Base-by-base conservation (phyloP, 1,140 invertebrate genomes). In the Achatina immaculata region DNA sequence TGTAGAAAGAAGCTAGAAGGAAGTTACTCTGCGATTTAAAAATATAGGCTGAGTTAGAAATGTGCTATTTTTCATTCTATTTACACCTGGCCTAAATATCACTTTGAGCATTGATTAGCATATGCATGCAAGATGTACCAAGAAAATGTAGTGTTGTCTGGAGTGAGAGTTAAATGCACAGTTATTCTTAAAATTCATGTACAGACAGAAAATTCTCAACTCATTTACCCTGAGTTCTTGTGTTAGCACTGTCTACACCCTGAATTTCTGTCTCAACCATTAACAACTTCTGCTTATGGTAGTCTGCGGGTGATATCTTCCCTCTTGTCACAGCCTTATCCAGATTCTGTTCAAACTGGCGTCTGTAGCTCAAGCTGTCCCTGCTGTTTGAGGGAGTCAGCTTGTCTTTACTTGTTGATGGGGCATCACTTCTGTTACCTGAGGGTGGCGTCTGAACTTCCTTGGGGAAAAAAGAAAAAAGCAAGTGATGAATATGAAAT, bases 271-370 rank as follows among this genome's bases (percentile, higher is more conserved):
- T 95, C 48, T 94, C 93, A 82, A 93, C 93, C 14, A 96, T 91
- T 82, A 95, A 95, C 40, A 95, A 93, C 88, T 95, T 95, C 65
- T 95, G 93, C 87, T 96, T 95, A 87, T 96, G 96, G 91, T 95
- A 97, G 89, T 97, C 96, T 0, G 94, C 93, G 0, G 96, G 95
- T 19, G 95, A 95, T 91, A 97, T 94, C 88, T 96, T 95, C 1
- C 96, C 96, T 38, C 94, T 94, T 89, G 95, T 95, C 14, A 97
- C 96, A 74, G 96, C 96, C 66, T 94, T 92, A 88, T 96, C 95
- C 93, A 97, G 94, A 89, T 95, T 95, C 38, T 94, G 94, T 0
- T 95, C 94, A 76, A 95, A 95, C 83, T 96, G 95, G 85, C 95
- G 95, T 51, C 94, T 93, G 91, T 78, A 78, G 48, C 74, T 40